A percentile compares a stretch with the other conserved stretches of the same genome.
These are phyloP conservation scores for Microtus oregoni DNA, from an alignment of 2,113 vertebrate species.

Conservation along the genomic window DNA sequence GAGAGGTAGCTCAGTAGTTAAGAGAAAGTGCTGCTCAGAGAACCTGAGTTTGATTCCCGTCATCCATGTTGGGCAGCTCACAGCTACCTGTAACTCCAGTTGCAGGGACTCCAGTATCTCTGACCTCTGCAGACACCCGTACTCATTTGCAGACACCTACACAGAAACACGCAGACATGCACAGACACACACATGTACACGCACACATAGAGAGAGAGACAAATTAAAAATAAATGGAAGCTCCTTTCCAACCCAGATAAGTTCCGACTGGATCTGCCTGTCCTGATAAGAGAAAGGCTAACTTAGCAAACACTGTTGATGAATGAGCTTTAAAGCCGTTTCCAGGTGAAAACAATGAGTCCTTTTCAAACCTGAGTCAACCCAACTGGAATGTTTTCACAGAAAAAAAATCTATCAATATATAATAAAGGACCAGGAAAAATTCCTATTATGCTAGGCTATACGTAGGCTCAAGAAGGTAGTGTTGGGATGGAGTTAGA, in stretches of 20 bases:
- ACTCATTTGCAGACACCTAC: not conserved
- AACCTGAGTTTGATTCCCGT: not conserved
- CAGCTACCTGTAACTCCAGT: not conserved
- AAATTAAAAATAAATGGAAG: not conserved
- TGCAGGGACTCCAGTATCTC: not conserved
- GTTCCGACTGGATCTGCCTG: not conserved
- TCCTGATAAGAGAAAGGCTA: not conserved
- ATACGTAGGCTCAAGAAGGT: not conserved
- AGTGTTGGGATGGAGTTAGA: not conserved
- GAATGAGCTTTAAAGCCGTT: not conserved
- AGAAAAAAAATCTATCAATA: not conserved
- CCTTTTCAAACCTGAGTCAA: not conserved
- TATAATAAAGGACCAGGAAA: not conserved
- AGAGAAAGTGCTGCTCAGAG: no score
- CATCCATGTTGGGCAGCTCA: not conserved
- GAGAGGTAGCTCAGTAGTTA: not conserved
- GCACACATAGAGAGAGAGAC: not conserved
- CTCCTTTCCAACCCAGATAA: not conserved
- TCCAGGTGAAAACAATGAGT: not conserved
- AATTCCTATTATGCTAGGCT: not conserved
- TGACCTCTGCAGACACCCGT: not conserved
- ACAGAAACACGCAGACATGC: not conserved
- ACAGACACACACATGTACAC: not conserved
- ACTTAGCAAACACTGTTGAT: not conserved
- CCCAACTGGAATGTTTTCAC: not conserved